Conservation (phyloP, 30 jellyfish, hydroid and myxozoan genomes). For the Aurelia aurita region DNA sequence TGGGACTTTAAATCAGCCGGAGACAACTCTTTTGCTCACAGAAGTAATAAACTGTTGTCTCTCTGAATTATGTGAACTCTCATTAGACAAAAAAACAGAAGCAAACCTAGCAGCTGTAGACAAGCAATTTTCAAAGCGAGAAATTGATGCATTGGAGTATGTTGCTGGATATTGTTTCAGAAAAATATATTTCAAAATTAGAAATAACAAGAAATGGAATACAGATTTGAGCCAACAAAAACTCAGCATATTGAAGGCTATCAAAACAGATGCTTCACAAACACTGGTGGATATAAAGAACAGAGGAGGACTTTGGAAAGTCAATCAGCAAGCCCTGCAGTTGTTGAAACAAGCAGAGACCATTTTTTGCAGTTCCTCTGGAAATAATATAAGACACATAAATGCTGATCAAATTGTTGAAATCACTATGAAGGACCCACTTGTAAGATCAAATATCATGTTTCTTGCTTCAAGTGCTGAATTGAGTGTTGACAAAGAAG, state of each 20-base stretch:
- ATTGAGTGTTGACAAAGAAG: constrained; percentile 25
- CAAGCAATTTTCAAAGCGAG: constrained; percentile 3
- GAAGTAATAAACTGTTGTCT: constrained; percentile 19
- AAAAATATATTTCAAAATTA: constrained; percentile 39
- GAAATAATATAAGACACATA: constrained; percentile 29
- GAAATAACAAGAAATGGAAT: constrained; percentile 14
- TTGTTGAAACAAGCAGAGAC: constrained; percentile 42
- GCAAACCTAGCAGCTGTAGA: background rate
- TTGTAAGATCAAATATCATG: too few relatives aligned
- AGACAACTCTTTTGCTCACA: constrained; percentile 35
- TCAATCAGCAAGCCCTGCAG: constrained; percentile 50
- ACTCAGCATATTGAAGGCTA: constrained; percentile 52
- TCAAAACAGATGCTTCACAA: constrained; percentile 19
- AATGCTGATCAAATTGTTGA: constrained; percentile 52
- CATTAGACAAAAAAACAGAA: constrained; percentile 2
- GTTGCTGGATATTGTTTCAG: constrained; percentile 37
- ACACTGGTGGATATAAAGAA: constrained; percentile 37
- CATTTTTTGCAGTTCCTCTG: constrained; percentile 33
- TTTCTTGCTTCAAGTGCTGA: background rate
- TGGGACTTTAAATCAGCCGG: constrained; percentile 10
- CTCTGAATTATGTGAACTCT: too few relatives aligned
- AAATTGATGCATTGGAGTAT: constrained; percentile 36
- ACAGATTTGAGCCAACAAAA: constrained; percentile 44
- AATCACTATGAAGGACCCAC: constrained; percentile 30
- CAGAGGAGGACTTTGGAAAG: constrained; percentile 63